A percentile compares a stretch with the other conserved stretches of the same genome.
Conservation (phyloP, 2,113 vertebrate species). For the Hippocampus guttulatus region DNA sequence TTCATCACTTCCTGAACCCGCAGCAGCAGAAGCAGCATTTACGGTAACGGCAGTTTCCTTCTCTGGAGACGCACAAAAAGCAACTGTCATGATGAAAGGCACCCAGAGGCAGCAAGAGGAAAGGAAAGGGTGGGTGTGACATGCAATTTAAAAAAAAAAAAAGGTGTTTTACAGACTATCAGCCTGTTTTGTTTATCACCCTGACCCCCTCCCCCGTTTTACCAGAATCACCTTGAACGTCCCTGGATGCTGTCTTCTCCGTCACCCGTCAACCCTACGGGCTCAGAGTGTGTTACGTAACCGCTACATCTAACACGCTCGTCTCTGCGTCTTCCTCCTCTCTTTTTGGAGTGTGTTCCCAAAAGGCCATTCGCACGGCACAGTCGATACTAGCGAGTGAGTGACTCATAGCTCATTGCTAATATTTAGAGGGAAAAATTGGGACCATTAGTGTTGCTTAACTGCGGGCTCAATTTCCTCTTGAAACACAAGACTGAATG, state of each 20-base stretch:
- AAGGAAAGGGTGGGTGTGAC: slow-evolving; percentile 1
- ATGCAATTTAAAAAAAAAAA: slow-evolving; percentile 8
- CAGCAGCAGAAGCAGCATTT: slow-evolving; percentile 7
- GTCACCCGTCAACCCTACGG: slow-evolving; percentile 5
- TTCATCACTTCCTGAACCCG: slow-evolving; percentile 50
- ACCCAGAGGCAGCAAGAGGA: slow-evolving; percentile 6
- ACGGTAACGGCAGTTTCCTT: slow-evolving; percentile 23
- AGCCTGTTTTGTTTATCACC: slow-evolving; percentile 2
- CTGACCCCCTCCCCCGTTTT: background rate
- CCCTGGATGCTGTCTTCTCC: slow-evolving; percentile 23
- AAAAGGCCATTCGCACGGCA: slow-evolving; percentile 5
- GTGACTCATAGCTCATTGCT: slow-evolving; percentile 11
- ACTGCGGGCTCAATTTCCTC: background rate
- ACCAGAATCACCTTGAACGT: slow-evolving; percentile 43
- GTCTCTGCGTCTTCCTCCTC: slow-evolving; percentile 12
- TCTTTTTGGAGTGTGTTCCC: slow-evolving; percentile 18
- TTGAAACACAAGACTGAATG: slow-evolving; percentile 3
- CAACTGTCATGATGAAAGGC: slow-evolving; percentile 27
- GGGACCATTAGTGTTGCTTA: slow-evolving; percentile 4
- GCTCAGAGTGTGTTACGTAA: slow-evolving; percentile 40
- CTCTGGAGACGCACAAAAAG: slow-evolving; percentile 35
- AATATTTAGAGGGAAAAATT: slow-evolving; percentile 4
- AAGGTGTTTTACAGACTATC: slow-evolving; percentile 24
- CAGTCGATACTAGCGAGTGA: slow-evolving; percentile 9
- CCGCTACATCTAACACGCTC: slow-evolving; percentile 10